Base-by-base conservation (phyloP, 2,113 vertebrate genomes). In the Muntiacus reevesi region DNA sequence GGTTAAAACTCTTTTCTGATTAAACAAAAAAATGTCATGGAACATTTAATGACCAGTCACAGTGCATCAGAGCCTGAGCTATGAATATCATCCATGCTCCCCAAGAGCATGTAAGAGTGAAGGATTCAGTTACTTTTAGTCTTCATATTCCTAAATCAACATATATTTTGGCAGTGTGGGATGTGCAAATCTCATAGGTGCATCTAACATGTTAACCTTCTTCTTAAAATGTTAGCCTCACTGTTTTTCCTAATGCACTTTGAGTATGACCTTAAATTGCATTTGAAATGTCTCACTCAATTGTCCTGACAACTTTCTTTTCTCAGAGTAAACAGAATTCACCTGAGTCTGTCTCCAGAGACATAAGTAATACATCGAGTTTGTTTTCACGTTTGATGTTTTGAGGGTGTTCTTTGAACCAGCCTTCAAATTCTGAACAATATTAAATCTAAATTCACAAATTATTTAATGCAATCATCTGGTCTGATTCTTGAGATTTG, bases 1-100 rank as follows among this genome's bases (percentile, higher is more conserved):
- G 79, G 30, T 59, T 91, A 87, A 94, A 95, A 97, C 81, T 45
- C 27, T 67, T 54, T 96, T 94, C 74, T 82, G 78, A 74, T 93
- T 95, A 90, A 97, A 97, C 74, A 88, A 67, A 57, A 84, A 94
- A 91, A 62, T 64, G 86, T 81, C 94, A 85, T 92, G 95, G 98
- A 97, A 98, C 74, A 97, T 96, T 98, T 97, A 95, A 96, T 95
- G 79, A 67, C 89, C 33, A 85, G 64, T 36, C 36, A 87, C 50
- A 90, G 67, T 57, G 12, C 89, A 59, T 86, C 59, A 95, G 90
- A 96, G 59, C 54, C 55, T 30, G 40, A 52, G 36, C 79, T 76
- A 59, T 81, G 87, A 62, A 8, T 47, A n/a, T 96, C 91, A 89
- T 60, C 64, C 88, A 25, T 25, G 54, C 47, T 79, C 59, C 84